Percentiles rank a stretch among this genome's conserved stretches.
phyloP scores from a whole-genome alignment of 2,888 invertebrate genomes.

The Hemaris fuciformis region DNA sequence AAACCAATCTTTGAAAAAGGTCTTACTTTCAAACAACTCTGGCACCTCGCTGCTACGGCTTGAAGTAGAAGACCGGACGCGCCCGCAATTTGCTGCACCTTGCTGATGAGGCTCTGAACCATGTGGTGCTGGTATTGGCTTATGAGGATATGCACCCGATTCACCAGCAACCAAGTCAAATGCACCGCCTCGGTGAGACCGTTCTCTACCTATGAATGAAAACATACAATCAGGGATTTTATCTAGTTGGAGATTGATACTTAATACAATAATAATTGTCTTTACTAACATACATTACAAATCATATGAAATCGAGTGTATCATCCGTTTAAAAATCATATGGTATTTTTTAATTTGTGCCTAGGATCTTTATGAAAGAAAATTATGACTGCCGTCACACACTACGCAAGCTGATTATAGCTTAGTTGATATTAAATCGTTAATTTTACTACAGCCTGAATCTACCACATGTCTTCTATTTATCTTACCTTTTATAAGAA shows the following conservation, averaged over 20 bases:
- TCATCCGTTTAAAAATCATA: too few species aligned
- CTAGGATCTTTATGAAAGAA: too few species aligned
- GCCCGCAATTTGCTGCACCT: slow-evolving; percentile 77
- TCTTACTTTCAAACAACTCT: slow-evolving; percentile 72
- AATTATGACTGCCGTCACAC: too few species aligned
- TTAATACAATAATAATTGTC: not conserved
- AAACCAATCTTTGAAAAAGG: not conserved
- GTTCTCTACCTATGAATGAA: slow-evolving; percentile 82
- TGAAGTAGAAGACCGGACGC: slow-evolving; percentile 88
- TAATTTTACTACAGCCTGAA: too few species aligned
- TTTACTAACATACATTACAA: too few species aligned
- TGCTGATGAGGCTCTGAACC: slow-evolving; percentile 63
- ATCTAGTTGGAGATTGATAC: not conserved
- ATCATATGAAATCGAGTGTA: too few species aligned
- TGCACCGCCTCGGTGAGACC: slow-evolving; percentile 86
- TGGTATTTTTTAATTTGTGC: too few species aligned
- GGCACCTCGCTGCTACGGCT: slow-evolving; percentile 85
- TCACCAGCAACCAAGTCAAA: slow-evolving; percentile 88
- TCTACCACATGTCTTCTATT: too few species aligned
- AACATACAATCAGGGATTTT: not conserved
- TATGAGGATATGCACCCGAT: slow-evolving; percentile 86
- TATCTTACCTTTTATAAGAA: too few species aligned
- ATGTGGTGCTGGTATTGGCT: slow-evolving; percentile 84
- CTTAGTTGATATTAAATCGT: too few species aligned
- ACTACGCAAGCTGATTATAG: too few species aligned